A percentile compares a stretch with the other conserved stretches of the same genome.
Conservation (phyloP, 2,797 vertebrate genomes). For the Betta splendens region DNA sequence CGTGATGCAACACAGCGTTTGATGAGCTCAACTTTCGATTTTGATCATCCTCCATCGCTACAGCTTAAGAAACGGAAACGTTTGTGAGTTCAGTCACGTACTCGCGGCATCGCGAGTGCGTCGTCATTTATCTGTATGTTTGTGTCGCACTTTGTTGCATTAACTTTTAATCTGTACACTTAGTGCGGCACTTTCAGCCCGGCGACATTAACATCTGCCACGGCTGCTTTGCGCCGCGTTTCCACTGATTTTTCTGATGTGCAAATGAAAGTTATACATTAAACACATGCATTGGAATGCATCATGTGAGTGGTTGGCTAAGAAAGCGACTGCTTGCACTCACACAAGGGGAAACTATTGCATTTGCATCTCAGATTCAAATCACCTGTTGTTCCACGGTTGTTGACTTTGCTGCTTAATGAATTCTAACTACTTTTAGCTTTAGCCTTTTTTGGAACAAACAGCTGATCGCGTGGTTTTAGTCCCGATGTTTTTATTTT, state of each 20-base stretch:
- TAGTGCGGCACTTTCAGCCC: neutral
- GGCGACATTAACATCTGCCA: neutral
- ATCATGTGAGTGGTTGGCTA: neutral
- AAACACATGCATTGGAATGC: neutral
- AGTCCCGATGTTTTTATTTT: neutral
- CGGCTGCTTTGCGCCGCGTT: no score
- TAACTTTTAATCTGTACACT: neutral
- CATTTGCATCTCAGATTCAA: neutral
- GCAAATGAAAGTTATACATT: neutral
- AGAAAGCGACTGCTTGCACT: neutral
- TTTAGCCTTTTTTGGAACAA: conserved; percentile 7
- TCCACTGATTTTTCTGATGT: neutral
- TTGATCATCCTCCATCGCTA: no score
- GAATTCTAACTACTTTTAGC: neutral
- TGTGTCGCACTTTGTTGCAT: neutral
- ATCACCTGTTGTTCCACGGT: neutral
- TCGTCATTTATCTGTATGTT: neutral
- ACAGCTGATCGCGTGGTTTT: neutral
- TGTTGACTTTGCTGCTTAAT: neutral
- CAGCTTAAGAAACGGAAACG: neutral
- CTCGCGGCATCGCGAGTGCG: no score
- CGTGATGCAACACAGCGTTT: no score
- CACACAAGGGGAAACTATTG: neutral
- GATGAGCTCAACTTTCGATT: no score
- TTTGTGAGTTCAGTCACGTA: neutral